These are phyloP conservation scores for Egretta garzetta DNA, from an alignment of 2,113 vertebrate genomes.

Conservation along the genomic window DNA sequence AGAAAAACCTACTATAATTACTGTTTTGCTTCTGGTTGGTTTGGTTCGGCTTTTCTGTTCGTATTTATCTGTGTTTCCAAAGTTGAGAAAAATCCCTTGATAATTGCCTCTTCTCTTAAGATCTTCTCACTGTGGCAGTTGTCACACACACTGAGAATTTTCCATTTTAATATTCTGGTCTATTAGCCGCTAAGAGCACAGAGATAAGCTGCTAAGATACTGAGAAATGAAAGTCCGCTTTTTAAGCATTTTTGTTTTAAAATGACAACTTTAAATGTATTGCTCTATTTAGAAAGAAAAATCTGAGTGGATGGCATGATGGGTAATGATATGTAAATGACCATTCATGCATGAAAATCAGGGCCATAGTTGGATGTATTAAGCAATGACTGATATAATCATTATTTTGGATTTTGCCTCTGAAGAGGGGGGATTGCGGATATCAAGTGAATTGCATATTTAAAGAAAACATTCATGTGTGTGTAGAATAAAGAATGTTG, in stretches of 20 bases:
- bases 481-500: constrained; percentile 8
- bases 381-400: constrained; percentile 53
- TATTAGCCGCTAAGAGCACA: constrained; percentile 1
- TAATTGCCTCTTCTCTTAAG: constrained; percentile 21
- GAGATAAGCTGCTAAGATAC: constrained; percentile 22
- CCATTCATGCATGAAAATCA: constrained; percentile 59
- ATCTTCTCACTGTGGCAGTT: constrained; percentile 26
- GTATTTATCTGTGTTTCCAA: neutral
- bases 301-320: constrained; percentile 36
- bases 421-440: constrained; percentile 29
- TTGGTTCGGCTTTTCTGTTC: neutral
- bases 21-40: constrained; percentile 20
- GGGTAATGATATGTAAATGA: constrained; percentile 62
- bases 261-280: constrained; percentile 52
- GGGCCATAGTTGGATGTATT: constrained; percentile 38
- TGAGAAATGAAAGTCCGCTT: neutral
- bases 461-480: constrained; percentile 35
- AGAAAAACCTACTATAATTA: constrained; percentile 1
- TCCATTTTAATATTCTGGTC: constrained; percentile 33
- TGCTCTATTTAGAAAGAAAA: constrained; percentile 42
- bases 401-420: constrained; percentile 55
- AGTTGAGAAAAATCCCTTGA: constrained; percentile 44
- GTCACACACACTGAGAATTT: constrained; percentile 21
- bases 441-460: constrained; percentile 51
- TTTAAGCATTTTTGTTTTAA: constrained; percentile 30